Base-by-base conservation (phyloP, 2,888 invertebrate species). In the Cyrtodaria siliqua region DNA sequence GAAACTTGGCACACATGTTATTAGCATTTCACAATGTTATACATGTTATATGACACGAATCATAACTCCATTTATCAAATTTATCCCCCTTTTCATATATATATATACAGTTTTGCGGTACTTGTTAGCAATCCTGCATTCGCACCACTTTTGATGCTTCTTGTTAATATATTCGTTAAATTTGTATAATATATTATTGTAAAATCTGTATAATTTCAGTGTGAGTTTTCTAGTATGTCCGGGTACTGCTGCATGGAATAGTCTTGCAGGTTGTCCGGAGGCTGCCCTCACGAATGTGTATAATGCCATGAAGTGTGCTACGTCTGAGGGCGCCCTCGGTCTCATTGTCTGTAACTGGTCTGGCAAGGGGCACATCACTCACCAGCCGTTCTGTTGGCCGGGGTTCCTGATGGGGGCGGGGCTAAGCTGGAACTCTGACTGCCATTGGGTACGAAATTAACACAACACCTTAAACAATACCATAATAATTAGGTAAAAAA, bases 161-260 rank as follows among this genome's bases (percentile, higher is more conserved):
- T n/a, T n/a, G n/a, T n/a, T n/a, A n/a, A n/a, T n/a, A n/a, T n/a
- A n/a, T n/a, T n/a, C n/a, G n/a, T n/a, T n/a, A n/a, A n/a, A n/a
- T n/a, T n/a, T n/a, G n/a, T n/a, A n/a, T n/a, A n/a, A n/a, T n/a
- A n/a, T n/a, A n/a, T n/a, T n/a, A n/a, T n/a, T n/a, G n/a, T n/a
- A n/a, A n/a, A n/a, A n/a, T n/a, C n/a, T 33, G 6, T 33, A 12
- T 33, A 12, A 56, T 88, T 87, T 61, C 82, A 92, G 92, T 26
- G 84, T 90, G 14, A 88, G 94, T 79, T 94, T 94, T 60, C 92
- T 94, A 67, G 93, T 94, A 20, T 94, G 94, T 84, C 94, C 95
- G 24, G 95, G 95, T 23, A 95, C 95, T 27, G 94, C 95, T 44
- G 94, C 95, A 71, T 95, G 95, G 93, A 95, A 95, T 87, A 94